These are phyloP conservation scores for Littorina saxatilis DNA, from an alignment of 1,140 invertebrate genomes.

Conservation along the genomic window DNA sequence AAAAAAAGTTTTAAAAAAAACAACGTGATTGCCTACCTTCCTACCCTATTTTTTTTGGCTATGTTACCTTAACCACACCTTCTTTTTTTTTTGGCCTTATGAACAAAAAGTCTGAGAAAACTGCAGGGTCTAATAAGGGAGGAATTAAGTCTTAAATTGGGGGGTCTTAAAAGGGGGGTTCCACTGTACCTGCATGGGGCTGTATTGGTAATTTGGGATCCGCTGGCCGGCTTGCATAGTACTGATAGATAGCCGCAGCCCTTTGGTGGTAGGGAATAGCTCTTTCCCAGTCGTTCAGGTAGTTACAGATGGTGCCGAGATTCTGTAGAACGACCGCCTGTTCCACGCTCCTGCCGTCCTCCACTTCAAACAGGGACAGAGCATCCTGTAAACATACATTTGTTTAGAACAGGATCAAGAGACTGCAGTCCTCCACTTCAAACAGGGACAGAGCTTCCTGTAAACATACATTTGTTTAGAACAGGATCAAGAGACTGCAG, in stretches of 20 bases:
- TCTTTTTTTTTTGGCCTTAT: no score
- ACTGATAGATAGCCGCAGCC: constrained; percentile 20
- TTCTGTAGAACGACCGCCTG: constrained; percentile 29
- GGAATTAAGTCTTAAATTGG: no score
- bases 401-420: neutral
- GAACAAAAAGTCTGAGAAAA: no score
- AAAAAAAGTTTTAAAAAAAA: no score
- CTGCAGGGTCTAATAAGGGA: no score
- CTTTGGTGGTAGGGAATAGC: neutral
- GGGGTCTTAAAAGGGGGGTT: no score
- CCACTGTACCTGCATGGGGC: constrained; percentile 20
- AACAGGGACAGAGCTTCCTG: no score
- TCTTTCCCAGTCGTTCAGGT: neutral
- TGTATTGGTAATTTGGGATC: neutral
- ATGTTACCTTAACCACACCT: no score
- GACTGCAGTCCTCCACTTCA: no score
- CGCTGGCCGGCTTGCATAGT: neutral
- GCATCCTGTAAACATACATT: constrained; percentile 5
- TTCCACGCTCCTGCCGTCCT: constrained; percentile 15
- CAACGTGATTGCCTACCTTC: no score
- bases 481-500: neutral
- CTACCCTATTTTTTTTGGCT: no score
- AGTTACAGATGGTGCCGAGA: constrained; percentile 21
- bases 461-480: no score
- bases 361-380: neutral